Conservation (phyloP, 2,797 vertebrate species). For the Clamator glandarius region DNA sequence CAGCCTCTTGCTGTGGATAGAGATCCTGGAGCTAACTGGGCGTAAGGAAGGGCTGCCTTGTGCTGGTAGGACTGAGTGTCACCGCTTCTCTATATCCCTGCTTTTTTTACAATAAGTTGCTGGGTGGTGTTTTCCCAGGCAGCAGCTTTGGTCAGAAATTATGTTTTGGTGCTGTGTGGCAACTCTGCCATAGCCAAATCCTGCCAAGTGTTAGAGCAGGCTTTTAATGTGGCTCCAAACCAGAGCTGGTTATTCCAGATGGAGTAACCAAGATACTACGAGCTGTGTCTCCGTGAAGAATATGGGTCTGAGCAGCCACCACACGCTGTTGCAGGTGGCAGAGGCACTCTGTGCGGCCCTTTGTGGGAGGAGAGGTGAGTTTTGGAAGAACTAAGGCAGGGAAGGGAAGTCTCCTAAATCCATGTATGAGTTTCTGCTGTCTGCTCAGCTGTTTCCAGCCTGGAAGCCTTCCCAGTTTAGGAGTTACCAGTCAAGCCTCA, state of each 20-base stretch:
- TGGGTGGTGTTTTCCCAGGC: neutral
- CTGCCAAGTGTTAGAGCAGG: accelerated
- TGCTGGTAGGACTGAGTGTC: neutral
- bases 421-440: neutral
- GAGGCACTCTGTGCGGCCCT: neutral
- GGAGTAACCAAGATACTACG: neutral
- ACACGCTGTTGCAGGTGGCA: accelerated
- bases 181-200: neutral
- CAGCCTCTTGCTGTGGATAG: neutral
- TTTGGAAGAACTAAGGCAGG: neutral
- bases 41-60: neutral
- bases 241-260: too few species aligned
- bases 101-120: neutral
- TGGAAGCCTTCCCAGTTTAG: neutral
- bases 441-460: neutral
- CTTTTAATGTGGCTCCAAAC: neutral
- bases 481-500: neutral
- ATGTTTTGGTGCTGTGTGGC: neutral
- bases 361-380: neutral
- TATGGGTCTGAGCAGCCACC: neutral
- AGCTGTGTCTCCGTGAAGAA: neutral
- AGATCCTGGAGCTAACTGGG: neutral
- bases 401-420: neutral
- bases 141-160: neutral
- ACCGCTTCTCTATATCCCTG: neutral